Conservation (phyloP, 2,113 vertebrate genomes). For the Siphamia tubifer region DNA sequence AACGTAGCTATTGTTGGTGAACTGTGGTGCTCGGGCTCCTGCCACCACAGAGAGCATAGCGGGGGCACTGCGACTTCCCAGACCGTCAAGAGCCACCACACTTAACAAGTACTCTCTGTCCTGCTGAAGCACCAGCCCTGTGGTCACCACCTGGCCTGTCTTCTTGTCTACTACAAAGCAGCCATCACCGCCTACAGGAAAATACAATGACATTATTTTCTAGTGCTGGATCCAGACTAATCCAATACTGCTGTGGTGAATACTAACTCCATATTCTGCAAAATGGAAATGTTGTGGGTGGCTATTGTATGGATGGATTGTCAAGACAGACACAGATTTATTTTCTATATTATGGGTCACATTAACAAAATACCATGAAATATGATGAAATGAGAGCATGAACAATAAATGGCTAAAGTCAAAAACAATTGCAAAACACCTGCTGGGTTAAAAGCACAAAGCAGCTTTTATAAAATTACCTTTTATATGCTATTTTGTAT, state of each 20-base stretch:
- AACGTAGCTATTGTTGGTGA: constrained; percentile 81
- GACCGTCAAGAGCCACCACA: constrained; percentile 82
- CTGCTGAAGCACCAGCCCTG: constrained; percentile 81
- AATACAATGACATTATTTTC: constrained; percentile 24
- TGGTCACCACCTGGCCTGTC: constrained; percentile 85
- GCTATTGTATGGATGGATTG: not conserved
- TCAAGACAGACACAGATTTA: not conserved
- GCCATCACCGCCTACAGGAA: constrained; percentile 82
- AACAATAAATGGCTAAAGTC: too few species aligned
- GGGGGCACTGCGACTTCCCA: constrained; percentile 81
- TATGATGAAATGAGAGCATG: too few species aligned
- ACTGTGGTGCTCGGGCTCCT: constrained; percentile 84
- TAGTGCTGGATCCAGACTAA: constrained; percentile 6
- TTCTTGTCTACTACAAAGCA: constrained; percentile 86
- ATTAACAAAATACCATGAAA: too few species aligned
- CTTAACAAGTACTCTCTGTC: constrained; percentile 86
- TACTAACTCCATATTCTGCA: constrained; percentile 17
- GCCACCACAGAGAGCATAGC: constrained; percentile 84
- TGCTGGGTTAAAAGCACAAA: not conserved
- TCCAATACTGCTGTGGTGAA: constrained; percentile 1
- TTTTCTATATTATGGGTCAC: not conserved
- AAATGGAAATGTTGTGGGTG: not conserved
- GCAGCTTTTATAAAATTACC: not conserved
- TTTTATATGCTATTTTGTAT: constrained; percentile 15
- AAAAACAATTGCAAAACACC: too few species aligned